phyloP scores from a whole-genome alignment of 1,140 invertebrate species.

The Solen grandis region DNA sequence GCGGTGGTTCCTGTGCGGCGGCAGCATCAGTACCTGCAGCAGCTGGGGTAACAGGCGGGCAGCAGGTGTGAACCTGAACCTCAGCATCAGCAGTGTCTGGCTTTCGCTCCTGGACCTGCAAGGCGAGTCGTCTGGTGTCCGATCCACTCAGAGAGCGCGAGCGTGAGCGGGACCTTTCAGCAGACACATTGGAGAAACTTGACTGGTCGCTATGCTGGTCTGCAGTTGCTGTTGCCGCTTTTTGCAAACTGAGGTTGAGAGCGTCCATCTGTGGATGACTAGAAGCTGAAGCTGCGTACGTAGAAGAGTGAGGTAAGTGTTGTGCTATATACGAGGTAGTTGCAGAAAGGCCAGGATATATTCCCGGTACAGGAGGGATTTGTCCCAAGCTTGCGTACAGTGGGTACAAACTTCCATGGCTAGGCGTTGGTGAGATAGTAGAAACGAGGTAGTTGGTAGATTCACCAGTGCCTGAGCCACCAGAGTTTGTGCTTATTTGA shows the following conservation, averaged over 20 bases:
- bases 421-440: conserved; percentile 57
- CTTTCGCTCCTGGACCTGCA: background rate
- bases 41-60: conserved; percentile 25
- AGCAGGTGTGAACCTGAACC: conserved; percentile 72
- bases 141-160: conserved; percentile 62
- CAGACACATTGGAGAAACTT: conserved; percentile 59
- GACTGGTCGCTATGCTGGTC: conserved; percentile 44
- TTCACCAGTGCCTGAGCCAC: conserved; percentile 7
- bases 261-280: conserved; percentile 70
- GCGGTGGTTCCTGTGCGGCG: too few relatives aligned
- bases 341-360: conserved; percentile 54
- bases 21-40: too few relatives aligned
- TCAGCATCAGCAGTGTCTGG: conserved; percentile 57
- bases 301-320: conserved; percentile 59
- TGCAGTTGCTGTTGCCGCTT: conserved; percentile 28
- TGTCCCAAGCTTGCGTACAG: conserved; percentile 61
- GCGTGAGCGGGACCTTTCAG: conserved; percentile 54
- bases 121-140: conserved; percentile 29
- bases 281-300: conserved; percentile 56
- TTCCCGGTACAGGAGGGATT: conserved; percentile 57
- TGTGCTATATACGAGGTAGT: conserved; percentile 61
- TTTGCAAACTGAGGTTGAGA: conserved; percentile 72
- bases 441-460: conserved; percentile 53
- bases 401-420: conserved; percentile 59
- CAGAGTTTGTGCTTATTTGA: conserved; percentile 27